Percentiles rank a stretch among this genome's conserved stretches.
These are phyloP conservation scores for Baccha elongata DNA, from an alignment of 2,888 invertebrate genomes.

Conservation along the genomic window DNA sequence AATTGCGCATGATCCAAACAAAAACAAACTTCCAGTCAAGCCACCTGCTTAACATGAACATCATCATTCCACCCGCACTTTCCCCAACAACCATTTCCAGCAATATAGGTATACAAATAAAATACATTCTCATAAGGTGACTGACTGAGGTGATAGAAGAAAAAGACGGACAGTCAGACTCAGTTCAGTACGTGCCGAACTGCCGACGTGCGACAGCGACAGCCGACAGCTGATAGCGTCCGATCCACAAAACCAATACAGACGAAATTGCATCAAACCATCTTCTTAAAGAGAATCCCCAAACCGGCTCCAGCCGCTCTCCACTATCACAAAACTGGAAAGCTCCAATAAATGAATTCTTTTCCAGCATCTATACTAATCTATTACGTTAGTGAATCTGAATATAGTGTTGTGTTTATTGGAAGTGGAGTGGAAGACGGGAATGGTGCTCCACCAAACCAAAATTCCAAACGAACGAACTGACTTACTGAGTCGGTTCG, in stretches of 20 bases:
- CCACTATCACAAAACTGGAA: slow-evolving; percentile 33
- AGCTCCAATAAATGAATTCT: slow-evolving; percentile 58
- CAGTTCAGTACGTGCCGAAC: too few species aligned
- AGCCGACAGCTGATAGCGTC: slow-evolving; percentile 30
- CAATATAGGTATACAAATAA: too few species aligned
- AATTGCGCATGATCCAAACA: slow-evolving; percentile 66
- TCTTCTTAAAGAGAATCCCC: slow-evolving; percentile 13
- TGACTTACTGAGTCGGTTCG: too few species aligned
- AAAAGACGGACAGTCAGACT: too few species aligned
- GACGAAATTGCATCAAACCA: neutral
- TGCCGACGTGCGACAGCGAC: slow-evolving; percentile 42
- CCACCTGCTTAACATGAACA: slow-evolving; percentile 54
- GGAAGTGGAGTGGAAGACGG: slow-evolving; percentile 35
- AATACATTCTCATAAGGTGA: too few species aligned
- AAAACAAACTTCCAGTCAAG: slow-evolving; percentile 62
- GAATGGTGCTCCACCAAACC: neutral
- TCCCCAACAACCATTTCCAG: neutral
- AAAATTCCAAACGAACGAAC: slow-evolving; percentile 56
- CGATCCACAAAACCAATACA: slow-evolving; percentile 44
- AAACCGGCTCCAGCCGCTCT: slow-evolving; percentile 60
- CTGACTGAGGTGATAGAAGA: too few species aligned
- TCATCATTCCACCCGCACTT: slow-evolving; percentile 4
- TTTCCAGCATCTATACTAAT: slow-evolving; percentile 58
- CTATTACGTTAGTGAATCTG: slow-evolving; percentile 1
- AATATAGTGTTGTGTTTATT: slow-evolving; percentile 12